Percentiles rank a stretch among this genome's conserved stretches.
Evolutionary conservation across 2,888 invertebrate genomes (phyloP).

Genomic region (Zygaena filipendulae): DNA sequence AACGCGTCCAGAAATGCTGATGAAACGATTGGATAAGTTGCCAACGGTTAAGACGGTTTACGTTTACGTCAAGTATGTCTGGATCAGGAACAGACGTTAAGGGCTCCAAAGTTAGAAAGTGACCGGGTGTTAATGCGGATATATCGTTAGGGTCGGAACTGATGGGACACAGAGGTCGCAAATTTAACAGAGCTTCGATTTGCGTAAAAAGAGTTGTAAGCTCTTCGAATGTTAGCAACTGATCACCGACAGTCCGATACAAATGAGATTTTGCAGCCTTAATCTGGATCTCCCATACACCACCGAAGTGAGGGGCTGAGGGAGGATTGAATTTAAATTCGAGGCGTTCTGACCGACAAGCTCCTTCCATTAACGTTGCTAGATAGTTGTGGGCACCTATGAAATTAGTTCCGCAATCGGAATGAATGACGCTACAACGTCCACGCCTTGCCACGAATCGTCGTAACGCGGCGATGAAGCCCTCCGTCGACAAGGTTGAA

Average conservation of each 20-base stretch:
- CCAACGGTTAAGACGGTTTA: constrained; percentile 8
- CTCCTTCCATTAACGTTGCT: constrained; percentile 3
- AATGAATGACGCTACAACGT: constrained; percentile 5
- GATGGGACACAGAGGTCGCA: constrained; percentile 4
- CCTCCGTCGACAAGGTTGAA: constrained; percentile 5
- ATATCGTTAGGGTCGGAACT: constrained; percentile 2
- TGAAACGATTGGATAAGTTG: constrained; percentile 8
- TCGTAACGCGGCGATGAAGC: constrained; percentile 3
- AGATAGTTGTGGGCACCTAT: constrained; percentile 7
- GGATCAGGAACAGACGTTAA: constrained; percentile 6
- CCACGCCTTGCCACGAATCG: constrained; percentile 4
- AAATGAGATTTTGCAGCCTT: constrained; percentile 10
- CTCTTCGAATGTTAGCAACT: constrained; percentile 10
- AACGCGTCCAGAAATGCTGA: constrained; percentile 10
- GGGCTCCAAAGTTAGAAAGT: constrained; percentile 7
- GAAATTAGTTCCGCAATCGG: constrained; percentile 10
- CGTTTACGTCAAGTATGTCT: constrained; percentile 1
- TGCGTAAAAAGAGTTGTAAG: constrained; percentile 7
- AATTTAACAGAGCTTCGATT: too few relatives aligned
- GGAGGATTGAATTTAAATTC: constrained; percentile 8
- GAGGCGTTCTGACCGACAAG: constrained; percentile 5
- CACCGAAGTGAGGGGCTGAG: constrained; percentile 8
- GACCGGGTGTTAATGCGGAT: constrained; percentile 3
- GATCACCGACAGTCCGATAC: constrained; percentile 8
- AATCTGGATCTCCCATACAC: constrained; percentile 11